A percentile compares a stretch with the other conserved stretches of the same genome.
phyloP scores from a whole-genome alignment of 2,113 vertebrate genomes.

The Sinocyclocheilus maitianheensis region DNA sequence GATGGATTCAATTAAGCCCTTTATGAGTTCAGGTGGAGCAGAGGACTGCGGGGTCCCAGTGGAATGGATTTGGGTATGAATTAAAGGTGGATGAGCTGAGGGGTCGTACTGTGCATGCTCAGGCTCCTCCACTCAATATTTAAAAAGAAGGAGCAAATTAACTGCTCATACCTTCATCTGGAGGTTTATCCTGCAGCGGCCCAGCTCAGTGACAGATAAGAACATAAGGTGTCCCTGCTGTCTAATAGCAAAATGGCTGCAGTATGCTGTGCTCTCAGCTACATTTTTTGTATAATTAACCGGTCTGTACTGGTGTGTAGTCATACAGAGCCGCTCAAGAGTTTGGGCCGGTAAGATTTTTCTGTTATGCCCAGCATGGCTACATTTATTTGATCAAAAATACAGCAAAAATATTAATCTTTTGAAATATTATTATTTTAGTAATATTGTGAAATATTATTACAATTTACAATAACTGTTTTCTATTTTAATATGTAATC shows the following conservation, averaged over 20 bases:
- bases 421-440: not conserved
- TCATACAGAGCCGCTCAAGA: not conserved
- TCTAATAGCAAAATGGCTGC: not conserved
- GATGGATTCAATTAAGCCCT: slow-evolving; percentile 70
- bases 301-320: not conserved
- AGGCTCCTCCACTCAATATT: slow-evolving; percentile 34
- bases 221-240: slow-evolving; percentile 35
- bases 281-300: not conserved
- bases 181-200: slow-evolving; percentile 40
- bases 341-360: not conserved
- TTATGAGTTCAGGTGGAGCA: slow-evolving; percentile 64
- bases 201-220: not conserved
- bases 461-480: not conserved
- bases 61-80: slow-evolving; percentile 49
- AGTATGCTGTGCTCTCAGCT: slow-evolving; percentile 1
- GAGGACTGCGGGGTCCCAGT: slow-evolving; percentile 52
- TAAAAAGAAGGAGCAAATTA: slow-evolving; percentile 52
- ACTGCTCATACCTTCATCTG: slow-evolving; percentile 41
- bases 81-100: slow-evolving; percentile 48
- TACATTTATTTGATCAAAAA: not conserved
- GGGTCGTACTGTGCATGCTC: slow-evolving; percentile 31
- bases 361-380: not conserved
- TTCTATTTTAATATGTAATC: no score
- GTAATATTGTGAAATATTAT: no score
- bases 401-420: not conserved